phyloP scores from a whole-genome alignment of 2,888 invertebrate species.

The Phyllotreta striolata region DNA sequence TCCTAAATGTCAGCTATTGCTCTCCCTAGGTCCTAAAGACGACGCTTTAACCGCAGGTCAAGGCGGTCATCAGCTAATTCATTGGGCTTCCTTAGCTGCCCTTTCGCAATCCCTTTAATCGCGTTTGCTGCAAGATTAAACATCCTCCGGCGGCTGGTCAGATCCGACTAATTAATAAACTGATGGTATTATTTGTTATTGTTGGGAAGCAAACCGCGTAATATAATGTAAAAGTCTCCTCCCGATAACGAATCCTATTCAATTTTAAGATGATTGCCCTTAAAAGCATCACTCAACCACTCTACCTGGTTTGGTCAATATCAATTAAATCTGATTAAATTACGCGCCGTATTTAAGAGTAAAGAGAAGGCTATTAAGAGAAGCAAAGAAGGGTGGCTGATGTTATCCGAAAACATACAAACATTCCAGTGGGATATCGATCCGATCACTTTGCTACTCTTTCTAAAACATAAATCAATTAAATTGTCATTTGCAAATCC shows the following conservation, averaged over 20 bases:
- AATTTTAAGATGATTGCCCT: constrained; percentile 10
- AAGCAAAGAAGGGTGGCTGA: constrained; percentile 11
- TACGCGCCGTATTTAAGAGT: constrained; percentile 38
- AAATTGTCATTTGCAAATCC: constrained; percentile 37
- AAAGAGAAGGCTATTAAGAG: constrained; percentile 15
- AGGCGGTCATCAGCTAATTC: constrained; percentile 34
- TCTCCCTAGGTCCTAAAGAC: neutral
- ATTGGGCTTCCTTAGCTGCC: constrained; percentile 36
- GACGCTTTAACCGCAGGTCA: constrained; percentile 30
- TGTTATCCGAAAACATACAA: constrained; percentile 23
- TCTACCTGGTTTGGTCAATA: constrained; percentile 43
- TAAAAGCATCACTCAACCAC: constrained; percentile 40
- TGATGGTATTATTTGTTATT: constrained; percentile 34
- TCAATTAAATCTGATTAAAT: constrained; percentile 42
- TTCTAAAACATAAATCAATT: constrained; percentile 30
- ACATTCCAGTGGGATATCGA: constrained; percentile 17
- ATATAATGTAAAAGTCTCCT: neutral
- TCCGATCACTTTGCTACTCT: constrained; percentile 20
- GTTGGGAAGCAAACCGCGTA: neutral
- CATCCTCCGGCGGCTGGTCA: constrained; percentile 49
- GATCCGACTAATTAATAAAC: constrained; percentile 57
- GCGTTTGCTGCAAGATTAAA: constrained; percentile 58
- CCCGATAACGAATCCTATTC: neutral
- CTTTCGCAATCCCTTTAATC: constrained; percentile 52
- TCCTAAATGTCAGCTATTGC: constrained; percentile 4